Evolutionary conservation across 1,140 invertebrate genomes (phyloP), one percentile per base, ranked within the genome.

Genomic region (Galleria mellonella): DNA sequence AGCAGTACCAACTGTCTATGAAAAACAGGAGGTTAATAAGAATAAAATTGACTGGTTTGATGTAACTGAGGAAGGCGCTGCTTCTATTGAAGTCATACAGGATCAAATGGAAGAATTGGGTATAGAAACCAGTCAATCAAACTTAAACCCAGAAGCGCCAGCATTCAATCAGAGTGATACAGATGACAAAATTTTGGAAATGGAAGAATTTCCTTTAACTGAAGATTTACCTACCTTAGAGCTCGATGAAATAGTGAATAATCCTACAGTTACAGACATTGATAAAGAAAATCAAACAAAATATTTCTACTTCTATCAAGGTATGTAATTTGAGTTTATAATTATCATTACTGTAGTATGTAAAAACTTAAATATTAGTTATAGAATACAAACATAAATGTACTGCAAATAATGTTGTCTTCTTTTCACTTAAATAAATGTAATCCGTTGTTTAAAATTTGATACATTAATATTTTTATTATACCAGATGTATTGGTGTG

Each of bases 241-340:
- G 43, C 2, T 42, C 13, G 47, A 52, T 14, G 57, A 66, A 33
- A 6, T 39, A 32, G 11, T 47, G 8, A 44, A 63, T 38, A 57
- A 65, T 4, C 51, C 54, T 44, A 35, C 46, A 38, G 54, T 72
- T 30, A 67, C 66, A 36, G 58, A 74, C 48, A 60, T 65, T 64
- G 77, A 86, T 37, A 74, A 68, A 49, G 62, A 79, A 51, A 79
- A 83, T 51, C 72, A 82, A 55, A 51, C 69, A 28, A 93, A 91
- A 81, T 91, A 89, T 59, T 94, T 93, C 78, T 96, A 95, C 69
- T 97, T 96, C 73, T 97, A 96, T 86, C 95, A 97, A 91, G 92
- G 94, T 94, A 87, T 42, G 38, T 47, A 32, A 10, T 50, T 9
- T 38, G n/a, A n/a, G n/a, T 38, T 17, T 27, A 40, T 9, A 47